phyloP scores from a whole-genome alignment of 2,797 vertebrate species.

The Hydrophis major region DNA sequence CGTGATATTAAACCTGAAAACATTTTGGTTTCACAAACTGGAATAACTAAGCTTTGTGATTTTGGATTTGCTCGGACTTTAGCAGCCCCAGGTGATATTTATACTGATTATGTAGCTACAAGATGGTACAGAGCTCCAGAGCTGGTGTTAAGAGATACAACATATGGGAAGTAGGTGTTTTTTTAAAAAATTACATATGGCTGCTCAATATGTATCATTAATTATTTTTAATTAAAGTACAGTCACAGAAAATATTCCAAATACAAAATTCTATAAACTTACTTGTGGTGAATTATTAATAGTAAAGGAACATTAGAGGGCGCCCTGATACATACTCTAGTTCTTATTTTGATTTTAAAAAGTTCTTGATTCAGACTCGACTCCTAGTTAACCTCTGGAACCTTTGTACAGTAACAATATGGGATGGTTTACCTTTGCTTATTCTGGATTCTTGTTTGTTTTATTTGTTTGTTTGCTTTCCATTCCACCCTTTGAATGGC shows the following conservation, averaged over 20 bases:
- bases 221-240: background rate
- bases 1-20: constrained; percentile 70
- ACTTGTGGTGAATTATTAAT: background rate
- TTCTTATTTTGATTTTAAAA: background rate
- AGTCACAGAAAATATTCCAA: background rate
- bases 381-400: background rate
- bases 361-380: background rate
- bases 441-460: background rate
- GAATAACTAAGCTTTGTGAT: constrained; percentile 70
- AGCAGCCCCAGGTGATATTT: constrained; percentile 62
- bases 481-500: background rate
- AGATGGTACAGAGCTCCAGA: constrained; percentile 65
- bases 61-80: constrained; percentile 68
- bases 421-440: background rate
- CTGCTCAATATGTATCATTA: background rate
- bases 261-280: background rate
- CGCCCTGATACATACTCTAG: background rate
- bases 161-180: constrained; percentile 59
- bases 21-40: constrained; percentile 65
- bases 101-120: constrained; percentile 66
- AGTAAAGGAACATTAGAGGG: constrained; percentile 20
- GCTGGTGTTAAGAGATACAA: constrained; percentile 64
- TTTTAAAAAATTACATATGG: background rate
- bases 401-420: background rate
- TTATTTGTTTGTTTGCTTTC: background rate